Base-by-base conservation (phyloP, 2,113 vertebrate species). In the Microcebus tavaratra region DNA sequence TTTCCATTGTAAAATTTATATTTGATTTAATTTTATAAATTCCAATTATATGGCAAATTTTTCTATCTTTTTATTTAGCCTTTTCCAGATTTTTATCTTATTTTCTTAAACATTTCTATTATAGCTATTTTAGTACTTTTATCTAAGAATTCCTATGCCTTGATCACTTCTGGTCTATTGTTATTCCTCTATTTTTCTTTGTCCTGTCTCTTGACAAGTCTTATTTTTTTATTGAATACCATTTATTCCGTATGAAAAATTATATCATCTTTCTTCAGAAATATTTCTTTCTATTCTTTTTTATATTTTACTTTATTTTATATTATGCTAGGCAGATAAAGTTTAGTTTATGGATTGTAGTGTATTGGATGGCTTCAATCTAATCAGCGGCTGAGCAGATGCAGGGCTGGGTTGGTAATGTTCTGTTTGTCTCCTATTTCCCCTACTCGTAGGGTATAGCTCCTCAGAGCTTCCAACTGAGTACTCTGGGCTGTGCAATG, bases 41-140 rank as follows among this genome's bases (percentile, higher is more conserved):
- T 73, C 23, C 8, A 72, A 63, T 68, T 83, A 20, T 91, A 55
- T 83, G 61, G 42, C 36, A 11, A 83, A 79, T 79, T 3, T 61
- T 88, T 42, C n/a, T 10, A 23, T 87, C 21, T 78, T 92, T 72
- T 95, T 31, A 36, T 88, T 91, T 88, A 79, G 17, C 5, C 31
- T 84, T 90, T 61, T 8, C 10, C 9, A 65, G 3, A 6, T 15
- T 83, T 96, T 86, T 76, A 25, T 57, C 14, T 68, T 72, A 29
- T 59, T 78, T 87, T 61, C 4, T 72, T 50, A 36, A 73, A 12
- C 2, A 63, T 79, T 61, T 83, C 7, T 5, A 20, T 67, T 6
- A 36, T 50, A 61, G 8, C 5, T 79, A 73, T 68, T 90, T 68
- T 57, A 75, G 3, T 53, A 8, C 55, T 89, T 89, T 81, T 63